Evolutionary conservation across 23 tunicate species (phyloP), one percentile per base, ranked within the genome.

Genomic region (Diplosoma virens): DNA sequence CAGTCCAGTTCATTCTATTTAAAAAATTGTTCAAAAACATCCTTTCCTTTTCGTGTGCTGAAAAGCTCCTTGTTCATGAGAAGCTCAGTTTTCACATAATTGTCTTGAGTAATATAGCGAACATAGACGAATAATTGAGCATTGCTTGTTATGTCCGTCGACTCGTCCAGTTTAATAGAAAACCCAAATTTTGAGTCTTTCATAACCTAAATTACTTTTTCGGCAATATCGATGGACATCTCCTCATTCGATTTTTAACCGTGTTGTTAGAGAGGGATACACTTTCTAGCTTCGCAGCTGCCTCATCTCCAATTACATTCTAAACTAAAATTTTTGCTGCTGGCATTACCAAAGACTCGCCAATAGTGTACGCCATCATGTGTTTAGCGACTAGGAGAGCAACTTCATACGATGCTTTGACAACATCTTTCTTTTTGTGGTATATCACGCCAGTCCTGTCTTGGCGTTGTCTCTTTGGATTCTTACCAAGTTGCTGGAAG

Each of bases 1-100:
- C 85, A 80, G 30, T 80, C 85, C 85, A 80, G 67, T 27, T 80
- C 47, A 80, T 71, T 80, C 48, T 69, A 48, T 32, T 47, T 70
- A 47, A 80, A 80, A 77, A 80, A 72, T 59, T 65, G 18, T 7
- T 65, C 29, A 29, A 65, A 65, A 65, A 65, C 29, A 65, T 65
- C 71, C n/a, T 65, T 65, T 65, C 71, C 71, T 26, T 31, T 65
- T 65, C 36, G 4, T 65, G 71, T 65, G 6, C 33, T 25, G 71
- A 26, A 54, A 17, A 74, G 35, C 34, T 74, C 79, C 17, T 74
- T 16, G 71, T 24, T 74, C 79, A 74, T 24, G 33, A 74, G 18
- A 54, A 74, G 27, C 24, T 74, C 79, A 16, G 79, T 74, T 54
- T 74, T 74, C 21, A 74, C 67, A 55, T 53, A n/a, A 74, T 74